These are phyloP conservation scores for Cariama cristata DNA, from an alignment of 2,113 vertebrate genomes.

Conservation along the genomic window DNA sequence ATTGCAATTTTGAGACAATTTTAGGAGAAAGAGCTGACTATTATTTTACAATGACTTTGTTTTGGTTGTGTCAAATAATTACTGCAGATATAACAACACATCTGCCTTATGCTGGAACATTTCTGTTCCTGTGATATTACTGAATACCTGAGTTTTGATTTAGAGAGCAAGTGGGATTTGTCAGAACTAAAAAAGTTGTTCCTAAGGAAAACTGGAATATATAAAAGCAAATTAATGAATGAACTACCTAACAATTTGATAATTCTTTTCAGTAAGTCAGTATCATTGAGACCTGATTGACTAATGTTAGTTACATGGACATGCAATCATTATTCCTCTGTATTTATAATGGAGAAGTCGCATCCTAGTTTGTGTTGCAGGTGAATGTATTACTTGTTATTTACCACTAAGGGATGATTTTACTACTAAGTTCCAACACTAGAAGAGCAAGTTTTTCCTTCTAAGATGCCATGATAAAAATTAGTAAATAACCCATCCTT, in stretches of 20 bases:
- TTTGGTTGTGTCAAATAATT: not conserved
- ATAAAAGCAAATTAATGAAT: not conserved
- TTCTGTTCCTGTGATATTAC: not conserved
- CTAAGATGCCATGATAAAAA: not conserved
- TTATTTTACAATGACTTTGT: not conserved
- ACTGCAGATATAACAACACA: not conserved
- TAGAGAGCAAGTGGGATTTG: not conserved
- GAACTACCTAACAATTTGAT: not conserved
- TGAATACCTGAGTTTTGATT: not conserved
- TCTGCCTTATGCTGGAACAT: not conserved
- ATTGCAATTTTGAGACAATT: slow-evolving; percentile 24
- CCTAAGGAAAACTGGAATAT: not conserved
- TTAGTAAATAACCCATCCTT: not conserved
- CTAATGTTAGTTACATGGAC: not conserved
- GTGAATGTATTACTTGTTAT: not conserved
- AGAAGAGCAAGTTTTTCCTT: not conserved
- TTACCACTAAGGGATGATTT: not conserved
- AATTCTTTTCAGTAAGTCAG: not conserved
- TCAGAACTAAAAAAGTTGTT: not conserved
- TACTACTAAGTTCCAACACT: not conserved
- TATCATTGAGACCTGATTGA: not conserved
- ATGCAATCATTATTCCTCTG: not conserved
- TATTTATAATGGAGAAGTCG: not conserved
- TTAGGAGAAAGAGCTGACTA: not conserved
- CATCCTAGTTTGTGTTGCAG: not conserved